Percentiles rank a stretch among this genome's conserved stretches.
Evolutionary conservation across 1,140 invertebrate species (phyloP).

Genomic region (Trichonephila clavipes): DNA sequence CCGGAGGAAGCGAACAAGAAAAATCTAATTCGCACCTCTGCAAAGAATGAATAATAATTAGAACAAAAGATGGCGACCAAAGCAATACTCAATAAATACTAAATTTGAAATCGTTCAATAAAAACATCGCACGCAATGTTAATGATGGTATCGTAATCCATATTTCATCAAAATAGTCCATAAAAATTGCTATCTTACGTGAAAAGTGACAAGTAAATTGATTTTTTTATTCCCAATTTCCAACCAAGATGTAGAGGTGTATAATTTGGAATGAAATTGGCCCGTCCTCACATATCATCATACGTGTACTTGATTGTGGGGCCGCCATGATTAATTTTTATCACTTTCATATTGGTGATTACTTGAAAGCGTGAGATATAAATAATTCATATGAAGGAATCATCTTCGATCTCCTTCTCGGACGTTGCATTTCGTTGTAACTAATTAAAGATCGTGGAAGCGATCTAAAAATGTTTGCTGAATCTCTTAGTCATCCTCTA

Average conservation of each 20-base stretch:
- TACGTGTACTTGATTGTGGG: not conserved
- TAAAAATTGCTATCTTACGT: not conserved
- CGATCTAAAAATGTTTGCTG: not conserved
- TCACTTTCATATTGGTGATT: not conserved
- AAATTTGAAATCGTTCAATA: not conserved
- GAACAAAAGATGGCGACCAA: not conserved
- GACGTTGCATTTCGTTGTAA: not conserved
- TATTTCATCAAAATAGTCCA: not conserved
- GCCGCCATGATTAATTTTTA: not conserved
- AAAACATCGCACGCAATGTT: not conserved
- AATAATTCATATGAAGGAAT: constrained; percentile 24
- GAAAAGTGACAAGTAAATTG: constrained; percentile 1
- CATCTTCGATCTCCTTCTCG: not conserved
- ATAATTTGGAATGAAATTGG: constrained; percentile 19
- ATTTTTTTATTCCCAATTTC: not conserved
- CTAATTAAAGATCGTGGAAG: not conserved
- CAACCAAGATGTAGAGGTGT: not conserved
- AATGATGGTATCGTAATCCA: not conserved
- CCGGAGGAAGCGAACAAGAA: too few species aligned
- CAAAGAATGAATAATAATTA: too few species aligned
- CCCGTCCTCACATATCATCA: constrained; percentile 18
- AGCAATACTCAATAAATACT: constrained; percentile 3
- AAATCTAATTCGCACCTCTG: too few species aligned
- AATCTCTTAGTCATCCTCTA: not conserved
- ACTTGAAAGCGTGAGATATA: not conserved